Conservation (phyloP, 92 coral and sea anemone genomes). For the Zoanthus solanderi region DNA sequence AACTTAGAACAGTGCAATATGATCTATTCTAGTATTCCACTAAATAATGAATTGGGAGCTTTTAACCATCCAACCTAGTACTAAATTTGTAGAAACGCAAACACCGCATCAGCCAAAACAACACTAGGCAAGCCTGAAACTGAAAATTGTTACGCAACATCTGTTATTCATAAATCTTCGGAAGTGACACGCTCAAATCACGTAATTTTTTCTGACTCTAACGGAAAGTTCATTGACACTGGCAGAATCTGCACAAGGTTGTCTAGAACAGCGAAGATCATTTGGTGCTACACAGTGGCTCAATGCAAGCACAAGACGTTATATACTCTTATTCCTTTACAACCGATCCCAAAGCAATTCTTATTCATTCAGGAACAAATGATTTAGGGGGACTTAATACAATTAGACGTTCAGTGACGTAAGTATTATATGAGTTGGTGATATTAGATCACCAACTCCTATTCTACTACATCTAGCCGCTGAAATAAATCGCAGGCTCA, state of each 20-base stretch:
- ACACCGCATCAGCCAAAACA: not conserved
- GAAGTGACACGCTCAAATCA: not conserved
- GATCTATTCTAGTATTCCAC: not conserved
- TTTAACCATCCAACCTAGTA: not conserved
- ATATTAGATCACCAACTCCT: no score
- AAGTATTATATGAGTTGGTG: no score
- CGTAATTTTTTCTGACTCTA: slow-evolving; percentile 4
- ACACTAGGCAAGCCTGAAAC: not conserved
- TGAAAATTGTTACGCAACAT: not conserved
- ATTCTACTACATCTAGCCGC: no score
- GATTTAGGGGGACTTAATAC: not conserved
- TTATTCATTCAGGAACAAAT: slow-evolving; percentile 34
- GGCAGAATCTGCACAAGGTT: not conserved
- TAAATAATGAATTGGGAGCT: not conserved
- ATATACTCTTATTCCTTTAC: not conserved
- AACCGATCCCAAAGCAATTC: slow-evolving; percentile 9
- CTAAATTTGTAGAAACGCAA: not conserved
- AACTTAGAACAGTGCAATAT: slow-evolving; percentile 5
- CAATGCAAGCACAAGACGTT: not conserved
- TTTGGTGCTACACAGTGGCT: slow-evolving; percentile 12
- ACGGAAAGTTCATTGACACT: slow-evolving; percentile 8
- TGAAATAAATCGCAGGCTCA: no score
- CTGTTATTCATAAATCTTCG: not conserved
- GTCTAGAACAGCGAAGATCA: not conserved
- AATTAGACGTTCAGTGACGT: no score